phyloP scores from a whole-genome alignment of 2,113 vertebrate species.

The Ceyx margarethae region DNA sequence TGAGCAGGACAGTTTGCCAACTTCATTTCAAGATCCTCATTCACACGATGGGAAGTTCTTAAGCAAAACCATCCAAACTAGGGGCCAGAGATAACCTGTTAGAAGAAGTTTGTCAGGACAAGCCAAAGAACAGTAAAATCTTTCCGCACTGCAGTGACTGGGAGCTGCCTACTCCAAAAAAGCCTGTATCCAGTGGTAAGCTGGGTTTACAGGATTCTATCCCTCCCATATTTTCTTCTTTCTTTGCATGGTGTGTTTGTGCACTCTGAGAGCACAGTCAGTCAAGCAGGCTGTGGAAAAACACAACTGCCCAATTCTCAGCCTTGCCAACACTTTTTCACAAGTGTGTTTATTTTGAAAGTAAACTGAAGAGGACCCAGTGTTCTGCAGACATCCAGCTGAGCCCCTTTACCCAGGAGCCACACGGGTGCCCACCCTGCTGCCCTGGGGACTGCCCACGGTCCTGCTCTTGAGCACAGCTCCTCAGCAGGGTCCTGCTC shows the following conservation, averaged over 20 bases:
- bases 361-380: not conserved
- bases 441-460: not conserved
- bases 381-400: not conserved
- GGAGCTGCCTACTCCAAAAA: not conserved
- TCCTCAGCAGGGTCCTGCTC: not conserved
- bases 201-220: not conserved
- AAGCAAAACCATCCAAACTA: not conserved
- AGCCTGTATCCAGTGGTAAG: not conserved
- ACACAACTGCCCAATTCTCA: not conserved
- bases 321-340: not conserved
- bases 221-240: not conserved
- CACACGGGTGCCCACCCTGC: not conserved
- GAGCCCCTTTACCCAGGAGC: not conserved
- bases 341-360: not conserved
- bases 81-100: not conserved
- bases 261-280: not conserved
- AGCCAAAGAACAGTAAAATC: not conserved
- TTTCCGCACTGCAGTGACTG: not conserved
- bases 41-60: not conserved
- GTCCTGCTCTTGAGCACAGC: not conserved
- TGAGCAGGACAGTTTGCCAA: not conserved
- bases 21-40: not conserved
- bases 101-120: not conserved
- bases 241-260: not conserved
- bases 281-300: not conserved